Base-by-base conservation (phyloP, 1,140 invertebrate genomes). In the Portunus trituberculatus region DNA sequence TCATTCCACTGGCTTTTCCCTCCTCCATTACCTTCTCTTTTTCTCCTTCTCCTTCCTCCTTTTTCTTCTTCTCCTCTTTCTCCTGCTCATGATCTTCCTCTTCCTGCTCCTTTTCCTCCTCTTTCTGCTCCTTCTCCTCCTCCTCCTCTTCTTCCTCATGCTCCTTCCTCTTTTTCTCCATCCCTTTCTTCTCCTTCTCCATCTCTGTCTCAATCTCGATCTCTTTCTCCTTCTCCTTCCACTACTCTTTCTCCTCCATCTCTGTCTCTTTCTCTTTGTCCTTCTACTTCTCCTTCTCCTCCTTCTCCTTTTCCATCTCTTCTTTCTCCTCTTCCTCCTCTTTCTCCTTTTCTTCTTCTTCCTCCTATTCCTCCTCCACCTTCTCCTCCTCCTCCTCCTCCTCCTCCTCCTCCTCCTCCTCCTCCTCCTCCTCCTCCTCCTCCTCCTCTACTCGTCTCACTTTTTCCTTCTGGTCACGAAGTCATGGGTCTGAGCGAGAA, bases 341-440 rank as follows among this genome's bases (percentile, higher is more conserved):
- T n/a, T 86, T 12, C n/a, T 86, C 83, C 83, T 86, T 25, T 25
- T 86, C 83, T 25, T 86, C 83, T n/a, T 32, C 31, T 12, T 28
- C 83, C 31, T 86, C 31, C 83, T 86, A 8, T 25, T 84, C 28
- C 76, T 82, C 28, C 76, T 82, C 76, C 28, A 25, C 28, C 76
- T 7, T 28, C 28, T 28, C 7, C 82, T 84, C 82, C 25, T 25
- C 82, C 25, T 32, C n/a, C n/a, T 86, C 31, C n/a, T 86, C 83
- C 83, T 86, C 83, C 83, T 86, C 83, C 83, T 86, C 83, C n/a
- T 32, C 31, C n/a, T 28, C 83, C 31, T 86, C 31, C 83, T 86
- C 83, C 83, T 86, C 52, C 20, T 59, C 52, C 52, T 59, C 52
- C 52, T 59, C 52, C 20, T 20, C 52, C 52, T 59, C 52, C 52